Percentiles rank a stretch among this genome's conserved stretches.
These are phyloP conservation scores for Enteromius paludinosus DNA, from an alignment of 2,797 vertebrate genomes.

Conservation along the genomic window DNA sequence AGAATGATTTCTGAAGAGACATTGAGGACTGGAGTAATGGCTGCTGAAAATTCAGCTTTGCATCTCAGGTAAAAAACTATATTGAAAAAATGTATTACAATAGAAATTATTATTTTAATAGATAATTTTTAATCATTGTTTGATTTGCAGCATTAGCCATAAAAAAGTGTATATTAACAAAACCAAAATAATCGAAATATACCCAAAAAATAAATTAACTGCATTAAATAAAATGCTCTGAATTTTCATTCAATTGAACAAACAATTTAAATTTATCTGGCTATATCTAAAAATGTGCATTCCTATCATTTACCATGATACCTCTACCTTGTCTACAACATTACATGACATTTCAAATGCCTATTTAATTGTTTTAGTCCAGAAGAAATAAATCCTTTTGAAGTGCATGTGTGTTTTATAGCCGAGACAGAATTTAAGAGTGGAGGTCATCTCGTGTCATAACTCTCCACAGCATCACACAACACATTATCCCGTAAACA, in stretches of 20 bases:
- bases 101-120: not conserved
- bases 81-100: not conserved
- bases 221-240: not conserved
- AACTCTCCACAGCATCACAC: slow-evolving; percentile 39
- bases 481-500: slow-evolving; percentile 58
- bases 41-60: not conserved
- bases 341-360: not conserved
- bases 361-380: not conserved
- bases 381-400: not conserved
- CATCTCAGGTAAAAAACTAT: not conserved
- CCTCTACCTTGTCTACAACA: not conserved
- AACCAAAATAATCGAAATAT: not conserved
- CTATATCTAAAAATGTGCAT: not conserved
- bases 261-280: not conserved
- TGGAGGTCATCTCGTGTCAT: slow-evolving; percentile 26
- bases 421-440: not conserved
- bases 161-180: not conserved
- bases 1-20: not conserved
- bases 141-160: not conserved
- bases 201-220: not conserved
- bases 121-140: not conserved
- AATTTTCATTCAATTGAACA: not conserved
- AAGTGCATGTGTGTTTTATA: not conserved
- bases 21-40: not conserved
- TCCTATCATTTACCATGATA: not conserved